Evolutionary conservation across 37 sponge, comb jelly and placozoan genomes (phyloP).

Genomic region (Geodia barretti): DNA sequence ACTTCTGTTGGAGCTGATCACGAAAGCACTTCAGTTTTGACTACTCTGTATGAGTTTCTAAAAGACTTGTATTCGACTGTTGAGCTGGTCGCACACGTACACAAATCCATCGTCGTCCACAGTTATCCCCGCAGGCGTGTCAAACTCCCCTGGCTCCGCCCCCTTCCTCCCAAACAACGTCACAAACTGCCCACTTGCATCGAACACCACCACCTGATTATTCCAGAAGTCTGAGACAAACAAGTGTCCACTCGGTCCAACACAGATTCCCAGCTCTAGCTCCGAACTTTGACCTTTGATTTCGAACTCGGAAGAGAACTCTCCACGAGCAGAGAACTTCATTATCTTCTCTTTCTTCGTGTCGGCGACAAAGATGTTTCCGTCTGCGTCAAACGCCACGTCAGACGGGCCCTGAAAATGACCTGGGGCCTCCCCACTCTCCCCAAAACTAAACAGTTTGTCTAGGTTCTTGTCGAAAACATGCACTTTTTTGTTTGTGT

Average conservation of each 20-base stretch:
- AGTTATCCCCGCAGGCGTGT: conserved; percentile 10
- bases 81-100: conserved; percentile 23
- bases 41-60: neutral
- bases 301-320: neutral
- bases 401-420: neutral
- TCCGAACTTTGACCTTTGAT: neutral
- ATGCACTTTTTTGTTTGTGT: neutral
- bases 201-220: conserved; percentile 16
- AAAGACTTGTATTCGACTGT: conserved; percentile 18
- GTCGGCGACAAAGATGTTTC: neutral
- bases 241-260: neutral
- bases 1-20: too few species aligned
- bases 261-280: neutral
- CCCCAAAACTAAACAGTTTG: neutral
- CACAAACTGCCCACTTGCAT: neutral
- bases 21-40: neutral
- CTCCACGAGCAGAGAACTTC: neutral
- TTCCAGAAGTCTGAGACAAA: conserved; percentile 8
- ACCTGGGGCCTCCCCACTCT: neutral
- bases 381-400: neutral
- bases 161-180: conserved; percentile 12
- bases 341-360: neutral
- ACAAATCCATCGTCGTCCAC: conserved; percentile 30
- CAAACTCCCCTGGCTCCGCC: conserved; percentile 5
- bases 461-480: neutral